Percentiles rank a stretch among this genome's conserved stretches.
These are phyloP conservation scores for Lates calcarifer DNA, from an alignment of 2,113 vertebrate species.

Conservation along the genomic window DNA sequence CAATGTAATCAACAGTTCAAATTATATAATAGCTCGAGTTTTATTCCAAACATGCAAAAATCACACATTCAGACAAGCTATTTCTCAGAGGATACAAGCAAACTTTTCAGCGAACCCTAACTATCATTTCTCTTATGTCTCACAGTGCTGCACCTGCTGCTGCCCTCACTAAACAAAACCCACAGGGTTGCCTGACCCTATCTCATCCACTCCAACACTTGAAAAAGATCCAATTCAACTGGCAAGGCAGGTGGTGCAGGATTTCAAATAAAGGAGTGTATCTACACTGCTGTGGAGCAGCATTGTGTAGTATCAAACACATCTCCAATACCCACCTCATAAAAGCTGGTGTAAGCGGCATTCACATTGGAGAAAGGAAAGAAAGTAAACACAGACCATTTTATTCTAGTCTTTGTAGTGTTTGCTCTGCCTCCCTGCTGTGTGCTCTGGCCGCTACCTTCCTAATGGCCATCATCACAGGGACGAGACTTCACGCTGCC, in stretches of 20 bases:
- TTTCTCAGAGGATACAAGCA: background rate
- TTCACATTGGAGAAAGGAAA: background rate
- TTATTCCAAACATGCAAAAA: background rate
- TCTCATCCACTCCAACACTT: background rate
- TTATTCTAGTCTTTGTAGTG: background rate
- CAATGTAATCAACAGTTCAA: background rate
- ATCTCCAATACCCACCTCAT: background rate
- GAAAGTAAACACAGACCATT: background rate
- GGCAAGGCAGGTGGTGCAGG: background rate
- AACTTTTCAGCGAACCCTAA: background rate
- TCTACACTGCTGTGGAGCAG: background rate
- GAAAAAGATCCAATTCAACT: constrained; percentile 14
- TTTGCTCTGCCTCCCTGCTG: constrained; percentile 6
- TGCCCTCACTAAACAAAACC: background rate
- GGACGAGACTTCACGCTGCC: constrained; percentile 14
- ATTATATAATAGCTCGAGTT: too few relatives aligned
- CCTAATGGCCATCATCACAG: constrained; percentile 26
- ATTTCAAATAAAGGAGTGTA: background rate
- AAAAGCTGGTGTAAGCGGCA: background rate
- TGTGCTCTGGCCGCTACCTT: background rate
- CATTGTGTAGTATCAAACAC: background rate
- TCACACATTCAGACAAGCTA: too few relatives aligned
- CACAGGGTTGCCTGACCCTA: background rate
- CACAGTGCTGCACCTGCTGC: background rate
- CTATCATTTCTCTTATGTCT: background rate